These are phyloP conservation scores for Amphibalanus amphitrite DNA, from an alignment of 1,140 invertebrate species.

Conservation along the genomic window DNA sequence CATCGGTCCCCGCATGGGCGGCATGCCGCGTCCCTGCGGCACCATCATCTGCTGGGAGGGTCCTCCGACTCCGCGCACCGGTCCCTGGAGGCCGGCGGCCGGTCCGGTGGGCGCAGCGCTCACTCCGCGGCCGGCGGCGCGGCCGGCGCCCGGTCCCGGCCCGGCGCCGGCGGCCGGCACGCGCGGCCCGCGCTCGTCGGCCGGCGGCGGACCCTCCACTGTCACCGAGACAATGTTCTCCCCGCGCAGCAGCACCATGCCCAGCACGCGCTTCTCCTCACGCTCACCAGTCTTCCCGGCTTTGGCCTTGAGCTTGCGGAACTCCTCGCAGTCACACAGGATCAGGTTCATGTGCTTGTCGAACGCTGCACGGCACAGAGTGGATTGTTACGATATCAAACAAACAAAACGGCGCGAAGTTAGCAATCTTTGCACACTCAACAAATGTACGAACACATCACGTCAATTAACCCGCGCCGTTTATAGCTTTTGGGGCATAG, in stretches of 20 bases:
- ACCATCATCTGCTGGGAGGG: slow-evolving; percentile 17
- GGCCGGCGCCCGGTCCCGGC: slow-evolving; percentile 14
- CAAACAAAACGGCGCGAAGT: no score
- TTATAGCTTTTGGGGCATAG: no score
- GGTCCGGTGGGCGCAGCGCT: slow-evolving; percentile 8
- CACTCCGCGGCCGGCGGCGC: slow-evolving; percentile 14
- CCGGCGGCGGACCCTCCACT: slow-evolving; percentile 94
- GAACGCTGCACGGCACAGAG: slow-evolving; percentile 47
- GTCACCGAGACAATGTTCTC: slow-evolving; percentile 97
- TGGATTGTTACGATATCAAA: no score
- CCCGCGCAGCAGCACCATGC: slow-evolving; percentile 85
- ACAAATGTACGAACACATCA: no score
- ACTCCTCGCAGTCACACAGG: slow-evolving; percentile 84
- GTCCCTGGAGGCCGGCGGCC: slow-evolving; percentile 14
- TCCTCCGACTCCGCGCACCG: slow-evolving; percentile 17
- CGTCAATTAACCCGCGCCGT: no score
- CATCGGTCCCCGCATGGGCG: slow-evolving; percentile 10
- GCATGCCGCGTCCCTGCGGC: slow-evolving; percentile 14
- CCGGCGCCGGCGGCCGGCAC: slow-evolving; percentile 13
- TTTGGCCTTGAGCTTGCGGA: slow-evolving; percentile 79
- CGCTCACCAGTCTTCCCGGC: slow-evolving; percentile 41
- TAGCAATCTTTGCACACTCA: no score
- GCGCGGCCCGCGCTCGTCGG: slow-evolving; percentile 10
- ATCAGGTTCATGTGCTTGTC: slow-evolving; percentile 96
- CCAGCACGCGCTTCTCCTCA: slow-evolving; percentile 90